A percentile compares a stretch with the other conserved stretches of the same genome.
Evolutionary conservation across 2,113 vertebrate genomes (phyloP).

Genomic region (Sinocyclocheilus rhinocerous): DNA sequence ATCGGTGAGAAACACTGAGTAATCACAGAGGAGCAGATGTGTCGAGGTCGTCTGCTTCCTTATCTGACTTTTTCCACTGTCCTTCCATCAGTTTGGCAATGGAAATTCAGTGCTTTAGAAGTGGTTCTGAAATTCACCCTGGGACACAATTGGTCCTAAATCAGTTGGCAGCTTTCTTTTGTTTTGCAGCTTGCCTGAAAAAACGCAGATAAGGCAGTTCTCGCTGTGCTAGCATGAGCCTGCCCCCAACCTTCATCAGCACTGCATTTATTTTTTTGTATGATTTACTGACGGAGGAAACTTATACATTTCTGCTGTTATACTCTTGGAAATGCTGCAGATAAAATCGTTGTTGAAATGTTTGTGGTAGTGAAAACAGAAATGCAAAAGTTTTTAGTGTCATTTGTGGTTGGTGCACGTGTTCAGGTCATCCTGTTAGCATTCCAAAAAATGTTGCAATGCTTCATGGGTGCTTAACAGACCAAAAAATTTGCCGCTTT

Average conservation of each 20-base stretch:
- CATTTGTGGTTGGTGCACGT: neutral
- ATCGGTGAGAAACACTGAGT: neutral
- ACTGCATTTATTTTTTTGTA: neutral
- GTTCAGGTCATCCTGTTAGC: neutral
- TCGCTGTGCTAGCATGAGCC: neutral
- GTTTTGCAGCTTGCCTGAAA: constrained; percentile 29
- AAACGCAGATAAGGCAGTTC: constrained; percentile 16
- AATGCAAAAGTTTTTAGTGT: neutral
- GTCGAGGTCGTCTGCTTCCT: constrained; percentile 14
- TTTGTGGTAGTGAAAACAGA: neutral
- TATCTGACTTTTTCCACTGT: constrained; percentile 20
- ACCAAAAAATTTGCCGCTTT: constrained; percentile 6
- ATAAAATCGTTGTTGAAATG: neutral
- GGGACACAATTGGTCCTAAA: constrained; percentile 8
- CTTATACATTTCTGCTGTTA: no score
- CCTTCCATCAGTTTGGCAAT: neutral
- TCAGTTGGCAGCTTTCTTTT: constrained; percentile 16
- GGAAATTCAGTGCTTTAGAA: constrained; percentile 1
- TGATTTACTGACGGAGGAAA: neutral
- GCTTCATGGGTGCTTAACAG: constrained; percentile 28
- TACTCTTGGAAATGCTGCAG: no score
- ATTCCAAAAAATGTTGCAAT: neutral
- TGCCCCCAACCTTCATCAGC: neutral
- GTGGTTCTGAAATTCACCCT: constrained; percentile 18
- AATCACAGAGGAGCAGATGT: constrained; percentile 32